These are phyloP conservation scores for Apodemus speciosus DNA, from an alignment of 2,113 vertebrate species.

Conservation along the genomic window DNA sequence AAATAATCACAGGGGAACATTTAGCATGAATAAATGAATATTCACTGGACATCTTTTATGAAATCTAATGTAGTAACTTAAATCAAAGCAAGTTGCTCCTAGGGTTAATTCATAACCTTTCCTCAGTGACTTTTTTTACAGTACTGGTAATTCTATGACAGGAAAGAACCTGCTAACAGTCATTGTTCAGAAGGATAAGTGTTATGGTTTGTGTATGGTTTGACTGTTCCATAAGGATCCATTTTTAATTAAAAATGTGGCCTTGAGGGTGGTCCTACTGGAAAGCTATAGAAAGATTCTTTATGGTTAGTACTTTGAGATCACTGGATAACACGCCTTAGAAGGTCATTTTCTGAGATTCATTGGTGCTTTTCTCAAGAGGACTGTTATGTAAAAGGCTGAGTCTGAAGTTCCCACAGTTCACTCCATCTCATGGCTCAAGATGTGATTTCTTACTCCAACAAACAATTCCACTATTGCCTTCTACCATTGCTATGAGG, in stretches of 20 bases:
- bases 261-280: background rate
- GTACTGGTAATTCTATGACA: background rate
- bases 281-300: no score
- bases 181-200: background rate
- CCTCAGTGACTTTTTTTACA: background rate
- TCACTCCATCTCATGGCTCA: background rate
- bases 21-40: background rate
- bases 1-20: background rate
- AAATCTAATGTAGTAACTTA: conserved; percentile 25
- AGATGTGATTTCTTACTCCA: background rate
- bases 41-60: background rate
- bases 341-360: background rate
- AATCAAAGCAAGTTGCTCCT: background rate
- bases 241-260: background rate
- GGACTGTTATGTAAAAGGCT: background rate
- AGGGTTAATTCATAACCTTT: background rate
- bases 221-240: background rate
- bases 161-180: background rate
- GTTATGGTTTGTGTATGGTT: background rate
- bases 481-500: background rate
- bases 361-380: background rate
- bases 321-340: background rate
- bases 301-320: background rate
- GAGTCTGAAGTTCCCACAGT: background rate
- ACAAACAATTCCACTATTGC: background rate